Base-by-base conservation (phyloP, 2,888 invertebrate species). In the Geotrupes spiniger region DNA sequence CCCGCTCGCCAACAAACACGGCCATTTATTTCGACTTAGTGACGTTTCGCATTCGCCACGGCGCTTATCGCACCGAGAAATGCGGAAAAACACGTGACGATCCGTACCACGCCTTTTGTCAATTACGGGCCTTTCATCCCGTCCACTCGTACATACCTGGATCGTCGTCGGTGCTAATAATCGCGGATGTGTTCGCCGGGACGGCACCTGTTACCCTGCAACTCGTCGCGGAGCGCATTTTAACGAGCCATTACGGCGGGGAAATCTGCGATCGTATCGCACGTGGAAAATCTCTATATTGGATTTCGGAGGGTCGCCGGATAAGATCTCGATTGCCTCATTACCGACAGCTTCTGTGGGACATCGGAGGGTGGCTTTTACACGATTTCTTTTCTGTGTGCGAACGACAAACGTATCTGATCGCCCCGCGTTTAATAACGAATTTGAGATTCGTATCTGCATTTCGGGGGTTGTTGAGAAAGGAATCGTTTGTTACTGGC, bases 1-100 rank as follows among this genome's bases (percentile, higher is more conserved):
- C 47, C 36, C 25, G 29, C 17, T 15, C 42, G 38, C 39, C 40
- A 62, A 60, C 66, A 69, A 71, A 72, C 68, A 70, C 66, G 68
- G 69, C 67, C 72, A 73, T 73, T 73, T 73, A 73, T 73, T 71
- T 71, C 67, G 63, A 63, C 63, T 65, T 44, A 70, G 72, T 72
- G 73, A 73, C 73, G 67, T 69, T 66, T 69, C 63, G 63, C 68
- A 72, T 73, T 73, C 67, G 72, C 63, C 67, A 72, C 67, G 70
- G 66, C 65, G 72, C 70, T 72, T 72, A 70, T 62, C 45, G n/a
- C n/a, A n/a, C n/a, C n/a, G 33, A 39, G 27, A 40, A 40, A 40
- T 14, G 56, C 54, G 55, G 21, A 21, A 54, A 60, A 62, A 62
- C 68, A 65, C 66, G 65, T 65, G 68, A 66, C 66, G 62, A 62